Conservation (phyloP, 2,888 invertebrate genomes). For the Chrysina gloriosa region DNA sequence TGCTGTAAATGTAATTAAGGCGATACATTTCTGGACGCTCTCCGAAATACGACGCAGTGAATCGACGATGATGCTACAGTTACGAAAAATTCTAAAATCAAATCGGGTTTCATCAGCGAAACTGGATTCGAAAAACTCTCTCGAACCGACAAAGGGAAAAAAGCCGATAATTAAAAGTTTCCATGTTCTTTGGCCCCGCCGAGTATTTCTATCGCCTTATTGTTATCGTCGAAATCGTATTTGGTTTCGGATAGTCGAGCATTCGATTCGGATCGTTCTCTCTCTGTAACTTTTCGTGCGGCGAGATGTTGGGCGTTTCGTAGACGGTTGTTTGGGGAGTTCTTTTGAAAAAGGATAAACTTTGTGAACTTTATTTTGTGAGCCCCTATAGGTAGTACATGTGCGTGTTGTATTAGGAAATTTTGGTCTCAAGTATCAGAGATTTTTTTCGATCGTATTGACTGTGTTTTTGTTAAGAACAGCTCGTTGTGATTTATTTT, state of each 20-base stretch:
- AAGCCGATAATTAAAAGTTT: constrained; percentile 33
- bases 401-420: no score
- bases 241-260: constrained; percentile 10
- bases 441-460: no score
- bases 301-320: not conserved
- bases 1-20: not conserved
- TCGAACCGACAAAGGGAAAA: constrained; percentile 7
- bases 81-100: not conserved
- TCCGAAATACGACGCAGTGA: not conserved
- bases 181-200: constrained; percentile 5
- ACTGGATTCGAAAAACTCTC: not conserved
- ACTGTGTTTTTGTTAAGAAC: no score
- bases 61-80: not conserved
- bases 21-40: not conserved
- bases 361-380: constrained; percentile 6
- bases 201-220: constrained; percentile 18
- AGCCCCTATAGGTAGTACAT: no score
- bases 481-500: no score
- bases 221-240: constrained; percentile 16
- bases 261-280: not conserved
- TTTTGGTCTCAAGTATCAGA: no score
- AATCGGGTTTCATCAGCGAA: not conserved
- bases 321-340: not conserved
- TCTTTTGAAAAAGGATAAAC: constrained; percentile 1
- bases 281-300: not conserved